Percentiles rank a stretch among this genome's conserved stretches.
phyloP scores from a whole-genome alignment of 2,797 vertebrate genomes.

The Hapalemur alaotrensis region DNA sequence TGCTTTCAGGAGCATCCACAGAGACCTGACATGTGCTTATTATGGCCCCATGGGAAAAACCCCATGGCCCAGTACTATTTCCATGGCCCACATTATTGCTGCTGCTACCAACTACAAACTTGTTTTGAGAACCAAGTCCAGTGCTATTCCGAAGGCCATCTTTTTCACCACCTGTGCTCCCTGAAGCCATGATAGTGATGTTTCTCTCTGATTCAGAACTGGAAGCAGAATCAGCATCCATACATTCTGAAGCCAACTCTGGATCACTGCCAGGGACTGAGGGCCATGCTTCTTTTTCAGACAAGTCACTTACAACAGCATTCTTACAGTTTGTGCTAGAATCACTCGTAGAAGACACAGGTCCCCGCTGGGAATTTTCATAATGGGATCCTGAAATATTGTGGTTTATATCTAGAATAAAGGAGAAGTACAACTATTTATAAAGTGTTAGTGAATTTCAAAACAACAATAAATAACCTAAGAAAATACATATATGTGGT shows the following conservation, averaged over 20 bases:
- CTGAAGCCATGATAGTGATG: conserved; percentile 90
- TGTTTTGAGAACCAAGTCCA: conserved; percentile 87
- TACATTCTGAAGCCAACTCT: conserved; percentile 95
- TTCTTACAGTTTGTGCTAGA: conserved; percentile 95
- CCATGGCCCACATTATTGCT: conserved; percentile 95
- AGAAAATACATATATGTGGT: not conserved
- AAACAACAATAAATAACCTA: not conserved
- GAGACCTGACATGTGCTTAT: conserved; percentile 91
- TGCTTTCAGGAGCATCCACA: conserved; percentile 89
- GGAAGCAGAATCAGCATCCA: conserved; percentile 95
- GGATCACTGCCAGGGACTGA: conserved; percentile 93
- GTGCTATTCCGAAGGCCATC: conserved; percentile 89
- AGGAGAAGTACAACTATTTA: conserved; percentile 67
- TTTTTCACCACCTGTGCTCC: conserved; percentile 86
- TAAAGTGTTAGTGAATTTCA: conserved; percentile 1
- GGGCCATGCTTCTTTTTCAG: conserved; percentile 95
- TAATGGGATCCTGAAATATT: conserved; percentile 94
- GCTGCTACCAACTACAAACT: conserved; percentile 89
- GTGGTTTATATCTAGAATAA: conserved; percentile 92
- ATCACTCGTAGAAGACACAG: conserved; percentile 94
- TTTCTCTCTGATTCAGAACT: conserved; percentile 94
- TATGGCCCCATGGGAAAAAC: conserved; percentile 85
- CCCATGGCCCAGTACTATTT: conserved; percentile 91
- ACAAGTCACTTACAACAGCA: conserved; percentile 91
- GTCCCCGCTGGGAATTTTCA: conserved; percentile 96